phyloP scores from a whole-genome alignment of 2,113 vertebrate genomes.

The Myrmecobius fasciatus region DNA sequence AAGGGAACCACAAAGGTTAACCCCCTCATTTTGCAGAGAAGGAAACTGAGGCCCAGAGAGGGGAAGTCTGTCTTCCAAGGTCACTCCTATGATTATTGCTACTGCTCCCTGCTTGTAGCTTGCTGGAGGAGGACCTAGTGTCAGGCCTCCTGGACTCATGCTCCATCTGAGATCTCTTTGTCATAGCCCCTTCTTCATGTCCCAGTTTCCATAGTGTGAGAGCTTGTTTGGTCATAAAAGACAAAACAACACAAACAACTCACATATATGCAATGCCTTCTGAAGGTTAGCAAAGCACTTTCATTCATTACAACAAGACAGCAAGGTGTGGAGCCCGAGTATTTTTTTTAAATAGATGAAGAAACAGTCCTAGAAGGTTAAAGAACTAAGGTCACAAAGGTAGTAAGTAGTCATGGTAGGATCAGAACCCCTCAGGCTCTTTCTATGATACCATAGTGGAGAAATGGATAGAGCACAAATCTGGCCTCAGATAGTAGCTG shows the following conservation, averaged over 20 bases:
- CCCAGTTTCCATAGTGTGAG: not conserved
- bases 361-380: not conserved
- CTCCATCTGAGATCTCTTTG: not conserved
- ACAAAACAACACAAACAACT: not conserved
- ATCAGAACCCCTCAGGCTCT: not conserved
- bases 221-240: not conserved
- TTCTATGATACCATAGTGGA: not conserved
- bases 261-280: not conserved
- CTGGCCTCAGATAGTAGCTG: too few species aligned
- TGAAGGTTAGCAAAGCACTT: not conserved
- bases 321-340: not conserved
- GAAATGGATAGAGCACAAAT: too few species aligned
- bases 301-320: not conserved
- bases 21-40: not conserved
- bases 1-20: not conserved
- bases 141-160: not conserved
- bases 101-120: not conserved
- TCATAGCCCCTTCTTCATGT: not conserved
- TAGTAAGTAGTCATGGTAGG: not conserved
- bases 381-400: not conserved
- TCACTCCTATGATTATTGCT: not conserved
- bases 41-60: not conserved
- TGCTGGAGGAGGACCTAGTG: not conserved
- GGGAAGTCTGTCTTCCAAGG: not conserved
- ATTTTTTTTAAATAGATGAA: not conserved